Evolutionary conservation across 2,888 invertebrate species (phyloP), one percentile per base, ranked within the genome.

Genomic region (Chymomyza procnemis): DNA sequence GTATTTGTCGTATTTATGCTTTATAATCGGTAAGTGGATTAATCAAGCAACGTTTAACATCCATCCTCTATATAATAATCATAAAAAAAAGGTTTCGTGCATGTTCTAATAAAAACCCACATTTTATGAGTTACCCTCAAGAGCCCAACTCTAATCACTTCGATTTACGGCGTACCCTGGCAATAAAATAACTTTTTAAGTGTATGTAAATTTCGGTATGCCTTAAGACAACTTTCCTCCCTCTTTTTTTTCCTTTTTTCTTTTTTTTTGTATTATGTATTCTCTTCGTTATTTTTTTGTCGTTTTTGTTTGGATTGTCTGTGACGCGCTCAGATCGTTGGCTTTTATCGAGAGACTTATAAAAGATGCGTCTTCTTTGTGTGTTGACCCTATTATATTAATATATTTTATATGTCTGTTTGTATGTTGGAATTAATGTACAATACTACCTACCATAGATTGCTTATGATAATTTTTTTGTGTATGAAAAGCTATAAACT

Each of bases 391-490:
- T 55, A 22, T 18, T 55, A 54, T 54, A 19, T 14, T 54, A 19
- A 54, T 54, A 54, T 22, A 54, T 54, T 54, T 54, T 54, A 5
- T 54, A 21, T 55, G n/a, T 55, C 4, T 55, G 54, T 54, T 4
- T 22, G 26, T 18, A 30, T 55, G 52, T 52, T 14, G n/a, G 52
- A 52, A 19, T 19, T 18, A 19, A 19, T n/a, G 26, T 55, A 26
- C 26, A 26, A 52, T 55, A 55, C 22, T 55, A 30, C 55, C 26
- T 55, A 55, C 26, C 26, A 55, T 41, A 41, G 34, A 41, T 41
- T 41, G 34, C 34, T 41, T 41, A 41, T 41, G 34, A 41, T 41
- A 41, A 41, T 41, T 41, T 26, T 34, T 9, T 41, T 41, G n/a
- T n/a, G n/a, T n/a, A 41, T 41, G 34, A 41, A 41, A 12, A 41